Evolutionary conservation across 2,888 invertebrate species (phyloP), one percentile per base, ranked within the genome.

Genomic region (Brachynemurus nebulosus): DNA sequence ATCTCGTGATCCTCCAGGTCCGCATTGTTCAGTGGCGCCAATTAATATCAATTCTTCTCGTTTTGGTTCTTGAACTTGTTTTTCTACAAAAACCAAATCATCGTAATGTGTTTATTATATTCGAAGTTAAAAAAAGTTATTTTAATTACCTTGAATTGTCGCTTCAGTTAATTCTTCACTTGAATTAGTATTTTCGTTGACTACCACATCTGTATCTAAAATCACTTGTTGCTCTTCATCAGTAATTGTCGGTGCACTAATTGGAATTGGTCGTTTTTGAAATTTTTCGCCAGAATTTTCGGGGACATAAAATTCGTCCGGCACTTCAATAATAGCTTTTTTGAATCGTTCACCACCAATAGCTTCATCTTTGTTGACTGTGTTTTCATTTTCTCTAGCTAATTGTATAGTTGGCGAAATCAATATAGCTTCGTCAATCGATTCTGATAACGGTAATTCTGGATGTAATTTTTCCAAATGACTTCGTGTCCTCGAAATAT

Each of bases 1-100:
- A 57, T 85, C 80, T 23, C 84, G 70, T 52, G 68, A 69, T 53
- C 77, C 68, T 39, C 76, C 82, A 1, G 83, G 84, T 14, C 83
- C 83, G 59, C 85, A 85, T 57, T 83, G 79, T 56, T 83, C 83
- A 41, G 70, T 69, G 12, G 57, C 62, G 16, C 76, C 79, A 1
- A 82, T 80, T 16, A 83, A 54, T 36, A 82, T 65, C 54, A 70
- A 74, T 50, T 72, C 67, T 51, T 66, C 54, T 35, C 52, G 20
- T 16, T n/a, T 16, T 19, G n/a, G n/a, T 37, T 38, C n/a, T 41
- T 25, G 11, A 11, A 3, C 11, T 42, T 42, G 12, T 16, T 19
- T 42, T 42, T 33, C 17, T 16, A 16, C n/a, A 7, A 40, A 25
- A 20, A 19, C n/a, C n/a, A n/a, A n/a, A n/a, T n/a, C n/a, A n/a